phyloP scores from a whole-genome alignment of 2,113 vertebrate genomes.

The Benitochromis conjunctus region DNA sequence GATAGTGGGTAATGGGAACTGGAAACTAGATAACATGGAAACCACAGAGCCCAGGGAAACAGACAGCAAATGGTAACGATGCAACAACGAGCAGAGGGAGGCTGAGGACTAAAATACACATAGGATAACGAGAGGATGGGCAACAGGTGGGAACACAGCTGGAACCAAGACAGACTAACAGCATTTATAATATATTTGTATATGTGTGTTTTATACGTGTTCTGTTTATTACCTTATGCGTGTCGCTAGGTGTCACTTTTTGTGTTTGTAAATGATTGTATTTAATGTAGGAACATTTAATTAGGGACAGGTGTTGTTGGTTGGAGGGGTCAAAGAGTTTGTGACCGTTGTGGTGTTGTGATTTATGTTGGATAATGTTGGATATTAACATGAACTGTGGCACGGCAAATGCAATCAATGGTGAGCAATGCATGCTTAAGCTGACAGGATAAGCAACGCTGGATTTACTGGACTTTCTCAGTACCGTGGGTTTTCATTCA shows the following conservation, averaged over 20 bases:
- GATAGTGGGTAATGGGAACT: background rate
- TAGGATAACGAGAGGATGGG: background rate
- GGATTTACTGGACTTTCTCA: background rate
- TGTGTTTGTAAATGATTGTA: background rate
- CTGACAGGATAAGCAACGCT: background rate
- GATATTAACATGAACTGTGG: background rate
- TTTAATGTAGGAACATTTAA: background rate
- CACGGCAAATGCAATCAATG: background rate
- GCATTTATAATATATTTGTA: background rate
- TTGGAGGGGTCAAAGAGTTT: background rate
- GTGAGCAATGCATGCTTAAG: background rate
- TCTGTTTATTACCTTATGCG: background rate
- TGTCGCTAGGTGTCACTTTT: background rate
- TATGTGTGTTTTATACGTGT: background rate
- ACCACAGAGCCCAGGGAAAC: background rate
- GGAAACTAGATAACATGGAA: background rate
- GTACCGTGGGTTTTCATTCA: background rate
- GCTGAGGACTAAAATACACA: background rate
- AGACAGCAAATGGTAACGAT: too few relatives aligned
- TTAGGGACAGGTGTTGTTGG: background rate
- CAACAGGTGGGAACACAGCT: background rate
- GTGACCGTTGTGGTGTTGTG: background rate
- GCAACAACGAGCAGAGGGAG: background rate
- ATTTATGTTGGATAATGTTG: background rate
- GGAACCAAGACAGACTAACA: background rate